A percentile compares a stretch with the other conserved stretches of the same genome.
phyloP scores from a whole-genome alignment of 2,797 vertebrate genomes.

The Poecilia picta region DNA sequence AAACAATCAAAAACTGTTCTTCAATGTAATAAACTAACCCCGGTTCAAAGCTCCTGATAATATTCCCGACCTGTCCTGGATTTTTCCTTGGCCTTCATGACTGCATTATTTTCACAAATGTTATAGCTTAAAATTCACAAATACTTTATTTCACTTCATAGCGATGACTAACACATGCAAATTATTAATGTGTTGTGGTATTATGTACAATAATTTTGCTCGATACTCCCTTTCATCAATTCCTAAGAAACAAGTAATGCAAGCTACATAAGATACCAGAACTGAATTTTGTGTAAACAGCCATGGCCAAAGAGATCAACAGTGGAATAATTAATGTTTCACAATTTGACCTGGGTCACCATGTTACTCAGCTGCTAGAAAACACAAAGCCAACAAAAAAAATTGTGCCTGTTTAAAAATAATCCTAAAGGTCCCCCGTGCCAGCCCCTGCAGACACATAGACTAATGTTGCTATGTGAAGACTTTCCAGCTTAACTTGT shows the following conservation, averaged over 20 bases:
- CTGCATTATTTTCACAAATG: too few relatives aligned
- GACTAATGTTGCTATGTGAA: conserved; percentile 48
- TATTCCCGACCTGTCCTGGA: background rate
- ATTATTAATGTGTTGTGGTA: background rate
- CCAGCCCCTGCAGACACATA: conserved; percentile 26
- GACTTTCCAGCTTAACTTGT: conserved; percentile 67
- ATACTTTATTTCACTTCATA: background rate
- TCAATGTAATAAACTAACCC: background rate
- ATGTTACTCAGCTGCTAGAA: conserved; percentile 12
- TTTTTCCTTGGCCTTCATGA: background rate
- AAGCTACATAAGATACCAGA: background rate
- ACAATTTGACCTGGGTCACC: conserved; percentile 18
- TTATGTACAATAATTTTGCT: background rate
- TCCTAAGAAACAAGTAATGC: background rate
- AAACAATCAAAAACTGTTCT: background rate
- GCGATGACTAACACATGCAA: background rate
- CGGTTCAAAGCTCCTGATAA: background rate
- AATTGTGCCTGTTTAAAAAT: conserved; percentile 10
- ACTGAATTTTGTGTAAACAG: background rate
- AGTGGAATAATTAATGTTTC: background rate
- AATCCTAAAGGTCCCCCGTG: conserved; percentile 1
- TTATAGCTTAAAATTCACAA: background rate
- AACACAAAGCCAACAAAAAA: conserved; percentile 18
- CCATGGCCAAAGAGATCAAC: background rate
- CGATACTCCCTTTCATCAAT: background rate